Evolutionary conservation across 64 coral and sea anemone species (phyloP), one percentile per base, ranked within the genome.

Genomic region (Porites australiensis): DNA sequence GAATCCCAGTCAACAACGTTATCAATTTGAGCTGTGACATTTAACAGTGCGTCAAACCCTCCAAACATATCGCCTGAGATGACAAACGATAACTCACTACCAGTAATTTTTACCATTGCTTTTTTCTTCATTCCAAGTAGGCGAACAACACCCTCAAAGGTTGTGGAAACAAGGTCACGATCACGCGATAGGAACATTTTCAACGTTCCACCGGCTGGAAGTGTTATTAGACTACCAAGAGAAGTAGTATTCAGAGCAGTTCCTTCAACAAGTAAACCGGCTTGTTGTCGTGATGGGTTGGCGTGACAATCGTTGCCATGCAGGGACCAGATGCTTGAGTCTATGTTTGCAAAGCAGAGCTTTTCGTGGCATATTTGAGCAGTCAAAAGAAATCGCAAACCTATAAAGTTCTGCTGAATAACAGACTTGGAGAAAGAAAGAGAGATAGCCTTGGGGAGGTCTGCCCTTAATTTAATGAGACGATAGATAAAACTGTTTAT

Each of bases 361-460:
- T 46, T 22, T 19, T 78, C 57, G 46, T 78, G 75, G 22, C 75
- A 78, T 55, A 78, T 23, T 22, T 78, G 75, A 23, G 47, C 75
- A n/a, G 2, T 16, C n/a, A 78, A 50, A 10, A 18, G 16, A 78
- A 78, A 78, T 13, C 75, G 50, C 8, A 58, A 19, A 20, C 75
- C 75, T 8, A 23, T 15, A 78, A 78, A 78, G 11, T 19, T 55
- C 57, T 78, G 75, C n/a, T 5, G 75, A 11, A 78, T 57, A 10
- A 19, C 21, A 11, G 75, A 55, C 75, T 78, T 53, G 8, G 20
- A 55, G 14, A 78, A 78, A 19, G 51, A 53, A 53, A 78, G 75
- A 57, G 51, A 78, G 50, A 78, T 78, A 19, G 75, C 57, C n/a
- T 23, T 54, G 54, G 75, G 75, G 23, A 78, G 19, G 75, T 78